Evolutionary conservation across 2,113 vertebrate species (phyloP).

Genomic region (Clupea harengus): DNA sequence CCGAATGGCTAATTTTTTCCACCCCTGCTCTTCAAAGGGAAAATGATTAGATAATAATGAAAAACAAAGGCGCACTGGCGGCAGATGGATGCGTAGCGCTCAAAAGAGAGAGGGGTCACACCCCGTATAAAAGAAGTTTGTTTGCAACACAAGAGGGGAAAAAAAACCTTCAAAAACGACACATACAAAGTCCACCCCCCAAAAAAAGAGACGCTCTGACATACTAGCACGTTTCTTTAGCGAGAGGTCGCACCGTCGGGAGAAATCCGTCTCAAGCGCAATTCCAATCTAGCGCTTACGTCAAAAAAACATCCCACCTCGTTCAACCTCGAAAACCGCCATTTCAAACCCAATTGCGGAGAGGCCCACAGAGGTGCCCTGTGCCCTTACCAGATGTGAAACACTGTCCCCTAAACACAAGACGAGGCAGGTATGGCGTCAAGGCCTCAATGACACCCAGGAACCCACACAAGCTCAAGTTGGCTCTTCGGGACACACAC

Average conservation of each 20-base stretch:
- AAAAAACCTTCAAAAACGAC: background rate
- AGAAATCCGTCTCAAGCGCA: background rate
- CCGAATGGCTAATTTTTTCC: conserved; percentile 62
- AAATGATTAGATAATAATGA: conserved; percentile 70
- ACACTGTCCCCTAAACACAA: background rate
- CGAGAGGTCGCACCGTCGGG: background rate
- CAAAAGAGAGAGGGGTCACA: conserved; percentile 16
- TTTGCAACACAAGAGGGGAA: background rate
- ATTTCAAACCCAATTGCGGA: background rate
- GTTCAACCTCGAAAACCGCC: background rate
- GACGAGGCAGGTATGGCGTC: background rate
- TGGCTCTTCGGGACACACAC: background rate
- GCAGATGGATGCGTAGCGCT: conserved; percentile 63
- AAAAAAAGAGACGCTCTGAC: background rate
- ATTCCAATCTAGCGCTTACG: background rate
- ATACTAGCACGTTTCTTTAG: background rate
- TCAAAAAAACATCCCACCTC: background rate
- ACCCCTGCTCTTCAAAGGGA: conserved; percentile 67
- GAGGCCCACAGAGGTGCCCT: background rate
- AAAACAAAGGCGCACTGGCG: conserved; percentile 59
- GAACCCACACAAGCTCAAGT: background rate
- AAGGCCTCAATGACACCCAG: background rate
- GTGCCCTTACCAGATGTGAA: background rate
- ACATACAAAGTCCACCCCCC: background rate
- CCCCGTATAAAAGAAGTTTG: background rate